Conservation (phyloP, 2,888 invertebrate genomes). For the Pseudococcus longispinus region DNA sequence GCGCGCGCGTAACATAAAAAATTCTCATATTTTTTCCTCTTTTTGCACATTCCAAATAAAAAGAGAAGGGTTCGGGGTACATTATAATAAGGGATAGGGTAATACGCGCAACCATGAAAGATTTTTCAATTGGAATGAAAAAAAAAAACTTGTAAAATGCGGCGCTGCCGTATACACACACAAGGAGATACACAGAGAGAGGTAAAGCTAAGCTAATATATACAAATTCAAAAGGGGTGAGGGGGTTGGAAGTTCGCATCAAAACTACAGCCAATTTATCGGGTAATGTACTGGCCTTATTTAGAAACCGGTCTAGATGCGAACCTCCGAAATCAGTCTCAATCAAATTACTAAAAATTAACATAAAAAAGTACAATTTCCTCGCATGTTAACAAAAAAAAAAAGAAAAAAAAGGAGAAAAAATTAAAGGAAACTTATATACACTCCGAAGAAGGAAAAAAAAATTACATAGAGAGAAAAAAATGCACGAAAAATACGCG, state of each 20-base stretch:
- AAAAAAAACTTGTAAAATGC: slow-evolving; percentile 25
- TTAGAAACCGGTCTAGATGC: slow-evolving; percentile 37
- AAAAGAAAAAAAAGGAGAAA: neutral
- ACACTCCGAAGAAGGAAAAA: neutral
- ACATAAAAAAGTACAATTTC: slow-evolving; percentile 15
- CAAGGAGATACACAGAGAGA: neutral
- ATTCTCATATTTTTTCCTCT: slow-evolving; percentile 11
- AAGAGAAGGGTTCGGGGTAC: neutral
- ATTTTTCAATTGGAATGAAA: slow-evolving; percentile 44
- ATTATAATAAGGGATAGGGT: neutral
- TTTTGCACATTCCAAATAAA: neutral
- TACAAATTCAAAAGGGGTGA: slow-evolving; percentile 35
- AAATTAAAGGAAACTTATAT: slow-evolving; percentile 12
- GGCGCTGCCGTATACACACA: slow-evolving; percentile 43
- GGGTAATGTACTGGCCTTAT: slow-evolving; percentile 47
- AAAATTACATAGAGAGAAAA: slow-evolving; percentile 24
- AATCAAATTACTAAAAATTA: slow-evolving; percentile 39
- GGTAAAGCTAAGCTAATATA: slow-evolving; percentile 51
- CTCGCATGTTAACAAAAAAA: slow-evolving; percentile 17
- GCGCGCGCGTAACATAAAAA: slow-evolving; percentile 51
- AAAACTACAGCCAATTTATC: slow-evolving; percentile 42
- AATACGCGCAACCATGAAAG: neutral
- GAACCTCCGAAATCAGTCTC: slow-evolving; percentile 54
- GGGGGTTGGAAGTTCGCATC: slow-evolving; percentile 30
- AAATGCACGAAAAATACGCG: slow-evolving; percentile 48